Base-by-base conservation (phyloP, 2,113 vertebrate genomes). In the Todiramphus saurophagus region DNA sequence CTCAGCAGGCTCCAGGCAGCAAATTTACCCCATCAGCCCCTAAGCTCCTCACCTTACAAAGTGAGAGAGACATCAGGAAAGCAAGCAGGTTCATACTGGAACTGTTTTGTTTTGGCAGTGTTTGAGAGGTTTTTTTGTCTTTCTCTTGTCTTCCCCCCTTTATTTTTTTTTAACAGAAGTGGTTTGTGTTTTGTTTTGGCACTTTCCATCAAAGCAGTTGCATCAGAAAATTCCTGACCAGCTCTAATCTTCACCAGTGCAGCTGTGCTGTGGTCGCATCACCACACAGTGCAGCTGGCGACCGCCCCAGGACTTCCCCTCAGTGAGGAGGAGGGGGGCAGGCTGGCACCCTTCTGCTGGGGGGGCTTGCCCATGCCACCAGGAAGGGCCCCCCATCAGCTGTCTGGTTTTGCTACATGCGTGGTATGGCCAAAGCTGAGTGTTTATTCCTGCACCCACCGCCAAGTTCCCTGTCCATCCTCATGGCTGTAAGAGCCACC, bases 221-320 rank as follows among this genome's bases (percentile, higher is more conserved):
- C 94, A 96, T 95, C 93, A 97, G 96, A 94, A 97, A 95, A 96
- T 93, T 95, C 88, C 83, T 90, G 83, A 74, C 88, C 90, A 67
- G 55, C 64, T 79, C 84, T 94, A 93, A 91, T 80, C 93, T 95
- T 30, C 92, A 59, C 3, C 50, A 30, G 82, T 5, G 31, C 96
- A 96, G 96, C 85, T 95, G 92, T 1, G 3, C 66, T 94, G 92
- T 1, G 64, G 92, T 96, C 43, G 2, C 93, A 77, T 41, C 17
- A 7, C 82, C 66, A 15, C 78, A 41, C 4, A 3, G 2, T 4
- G 8, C 55, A 55, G 70, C 90, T 68, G 72, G 82, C 2, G 13
- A 8, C 2, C 0, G 51, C 90, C 67, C 79, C 93, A 70, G 46
- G 43, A 86, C 75, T 78, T 86, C 56, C 92, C 88, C 3, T 10